Conservation (phyloP, 2,888 invertebrate genomes). For the Acanthosepion lycidas region DNA sequence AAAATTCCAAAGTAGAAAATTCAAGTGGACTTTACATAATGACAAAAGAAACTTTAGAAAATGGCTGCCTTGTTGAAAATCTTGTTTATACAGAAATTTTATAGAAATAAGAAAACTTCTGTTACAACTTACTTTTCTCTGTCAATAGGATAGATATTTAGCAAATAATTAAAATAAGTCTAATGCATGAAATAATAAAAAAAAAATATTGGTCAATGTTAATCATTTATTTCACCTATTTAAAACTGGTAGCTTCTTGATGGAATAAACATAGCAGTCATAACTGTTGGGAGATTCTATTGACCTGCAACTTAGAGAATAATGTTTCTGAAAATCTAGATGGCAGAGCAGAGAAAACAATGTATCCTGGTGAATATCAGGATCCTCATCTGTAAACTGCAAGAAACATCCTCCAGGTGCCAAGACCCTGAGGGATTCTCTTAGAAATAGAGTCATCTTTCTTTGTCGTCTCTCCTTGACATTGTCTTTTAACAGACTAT, state of each 20-base stretch:
- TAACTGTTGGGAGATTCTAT: not conserved
- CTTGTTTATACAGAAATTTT: no score
- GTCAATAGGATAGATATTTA: no score
- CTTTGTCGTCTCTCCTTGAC: conserved; percentile 41
- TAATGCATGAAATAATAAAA: not conserved
- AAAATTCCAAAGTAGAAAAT: no score
- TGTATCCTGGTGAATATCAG: conserved; percentile 50
- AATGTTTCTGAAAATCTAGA: not conserved
- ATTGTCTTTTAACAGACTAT: conserved; percentile 51
- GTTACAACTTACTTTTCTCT: no score
- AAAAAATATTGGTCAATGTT: not conserved
- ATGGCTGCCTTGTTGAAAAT: no score
- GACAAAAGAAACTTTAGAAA: no score
- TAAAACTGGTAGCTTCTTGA: not conserved
- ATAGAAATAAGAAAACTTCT: no score
- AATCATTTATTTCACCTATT: not conserved
- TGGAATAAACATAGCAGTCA: conserved; percentile 36
- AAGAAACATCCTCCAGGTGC: conserved; percentile 49
- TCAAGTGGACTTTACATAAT: no score
- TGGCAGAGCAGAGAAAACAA: not conserved
- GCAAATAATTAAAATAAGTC: no score
- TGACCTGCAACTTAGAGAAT: not conserved
- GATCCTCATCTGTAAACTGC: conserved; percentile 55
- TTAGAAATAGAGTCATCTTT: conserved; percentile 39
- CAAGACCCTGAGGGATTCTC: conserved; percentile 48